phyloP scores from a whole-genome alignment of 2,888 invertebrate species.

The Branchellion lobata region DNA sequence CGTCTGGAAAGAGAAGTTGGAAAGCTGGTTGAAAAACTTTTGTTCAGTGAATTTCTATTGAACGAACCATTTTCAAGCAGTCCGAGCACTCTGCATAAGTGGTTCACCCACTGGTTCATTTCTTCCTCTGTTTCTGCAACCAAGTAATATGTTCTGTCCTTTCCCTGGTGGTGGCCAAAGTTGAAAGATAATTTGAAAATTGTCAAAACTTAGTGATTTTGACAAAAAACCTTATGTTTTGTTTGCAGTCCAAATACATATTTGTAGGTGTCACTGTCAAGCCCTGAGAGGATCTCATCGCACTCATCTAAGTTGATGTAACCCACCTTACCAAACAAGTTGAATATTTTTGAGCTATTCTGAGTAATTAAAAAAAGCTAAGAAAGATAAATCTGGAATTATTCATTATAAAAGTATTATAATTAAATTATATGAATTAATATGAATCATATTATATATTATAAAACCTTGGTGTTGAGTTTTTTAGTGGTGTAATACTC shows the following conservation, averaged over 20 bases:
- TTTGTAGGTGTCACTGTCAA: constrained; percentile 58
- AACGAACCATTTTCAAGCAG: constrained; percentile 45
- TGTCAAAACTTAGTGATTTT: too few relatives aligned
- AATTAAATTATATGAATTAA: too few relatives aligned
- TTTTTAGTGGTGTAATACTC: constrained; percentile 82
- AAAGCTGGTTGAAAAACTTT: not conserved
- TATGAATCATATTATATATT: too few relatives aligned
- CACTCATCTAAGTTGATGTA: constrained; percentile 85
- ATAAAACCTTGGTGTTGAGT: constrained; percentile 50
- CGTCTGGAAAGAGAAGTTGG: not conserved
- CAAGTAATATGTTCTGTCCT: constrained; percentile 76
- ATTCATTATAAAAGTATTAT: too few relatives aligned
- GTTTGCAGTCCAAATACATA: constrained; percentile 59
- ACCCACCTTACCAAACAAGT: constrained; percentile 54
- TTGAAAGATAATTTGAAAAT: too few relatives aligned
- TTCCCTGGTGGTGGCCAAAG: too few relatives aligned
- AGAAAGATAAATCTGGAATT: too few relatives aligned
- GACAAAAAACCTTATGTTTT: constrained; percentile 55
- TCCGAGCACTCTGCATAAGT: constrained; percentile 79
- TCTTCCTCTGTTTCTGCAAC: constrained; percentile 87
- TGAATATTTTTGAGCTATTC: too few relatives aligned
- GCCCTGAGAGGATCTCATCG: constrained; percentile 74
- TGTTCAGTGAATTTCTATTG: not conserved
- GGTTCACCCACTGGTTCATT: constrained; percentile 92
- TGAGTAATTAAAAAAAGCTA: too few relatives aligned